Evolutionary conservation across 2,888 invertebrate genomes (phyloP), one percentile per base, ranked within the genome.

Genomic region (Drosophila anceps): DNA sequence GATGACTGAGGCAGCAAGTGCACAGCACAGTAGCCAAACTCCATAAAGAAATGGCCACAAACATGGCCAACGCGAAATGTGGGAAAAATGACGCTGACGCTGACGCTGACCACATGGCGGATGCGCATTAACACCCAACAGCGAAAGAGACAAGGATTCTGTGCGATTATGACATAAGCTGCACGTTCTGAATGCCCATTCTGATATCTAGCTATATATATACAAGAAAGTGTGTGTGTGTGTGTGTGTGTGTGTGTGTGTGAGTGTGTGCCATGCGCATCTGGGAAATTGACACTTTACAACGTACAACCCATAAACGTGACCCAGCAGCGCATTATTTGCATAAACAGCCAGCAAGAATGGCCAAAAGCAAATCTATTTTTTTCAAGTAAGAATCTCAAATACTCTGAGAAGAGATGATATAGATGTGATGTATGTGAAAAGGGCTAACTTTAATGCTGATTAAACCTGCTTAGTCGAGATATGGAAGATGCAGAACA

Each of bases 271-370:
- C 46, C 66, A 66, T 75, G 54, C 58, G 65, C 75, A 83, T 89
- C 82, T 81, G 59, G 76, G 82, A 90, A 87, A 87, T 90, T 87
- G 90, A 90, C 90, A 90, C 87, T 87, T 89, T 84, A 90, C 88
- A 89, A 81, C 81, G 63, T 69, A 76, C 74, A 76, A 70, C 73
- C 81, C 84, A 85, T 76, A 89, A 90, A 90, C 87, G 87, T 87
- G 87, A 86, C 89, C 90, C 74, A 87, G 76, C 72, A 46, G 51
- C 65, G 57, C 68, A 73, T 76, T 84, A 86, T 90, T 90, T 90
- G 87, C 89, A 86, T 88, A 71, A 73, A 63, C 68, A 78, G 65
- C 62, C 15, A 51, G 60, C 53, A 41, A 77, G 59, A 64, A 65
- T 39, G 64, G 35, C 61, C 29, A 60, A 65, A 53, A 41, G 1